Evolutionary conservation across 1,140 invertebrate genomes (phyloP).

Genomic region (Brevipalpus yothersi): DNA sequence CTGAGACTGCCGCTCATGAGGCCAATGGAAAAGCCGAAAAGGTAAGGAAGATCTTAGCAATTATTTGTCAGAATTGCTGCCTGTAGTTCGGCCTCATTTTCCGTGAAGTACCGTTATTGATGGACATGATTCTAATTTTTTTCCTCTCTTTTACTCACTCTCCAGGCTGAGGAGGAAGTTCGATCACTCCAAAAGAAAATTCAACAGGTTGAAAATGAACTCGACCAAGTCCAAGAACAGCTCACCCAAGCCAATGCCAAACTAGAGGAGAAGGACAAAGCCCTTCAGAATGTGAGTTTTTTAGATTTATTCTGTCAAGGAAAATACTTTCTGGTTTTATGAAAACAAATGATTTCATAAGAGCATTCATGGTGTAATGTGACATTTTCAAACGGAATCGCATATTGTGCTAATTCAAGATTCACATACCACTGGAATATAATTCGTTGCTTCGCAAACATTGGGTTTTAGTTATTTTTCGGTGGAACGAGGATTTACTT

Average conservation of each 20-base stretch:
- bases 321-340: not conserved
- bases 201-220: slow-evolving; percentile 17
- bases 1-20: slow-evolving; percentile 81
- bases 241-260: slow-evolving; percentile 13
- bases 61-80: no score
- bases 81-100: no score
- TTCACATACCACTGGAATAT: no score
- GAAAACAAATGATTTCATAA: not conserved
- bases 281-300: slow-evolving; percentile 14
- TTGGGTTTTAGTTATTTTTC: no score
- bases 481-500: no score
- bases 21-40: slow-evolving; percentile 77
- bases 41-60: slow-evolving; percentile 24
- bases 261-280: slow-evolving; percentile 17
- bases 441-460: no score
- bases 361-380: not conserved
- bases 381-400: no score
- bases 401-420: no score
- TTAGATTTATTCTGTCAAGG: not conserved
- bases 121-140: not conserved
- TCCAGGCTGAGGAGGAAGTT: slow-evolving; percentile 16
- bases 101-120: not conserved
- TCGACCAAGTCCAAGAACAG: slow-evolving; percentile 16
- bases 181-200: slow-evolving; percentile 17
- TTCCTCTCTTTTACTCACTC: not conserved